phyloP scores from a whole-genome alignment of 2,113 vertebrate genomes.

The Pseudois nayaur region DNA sequence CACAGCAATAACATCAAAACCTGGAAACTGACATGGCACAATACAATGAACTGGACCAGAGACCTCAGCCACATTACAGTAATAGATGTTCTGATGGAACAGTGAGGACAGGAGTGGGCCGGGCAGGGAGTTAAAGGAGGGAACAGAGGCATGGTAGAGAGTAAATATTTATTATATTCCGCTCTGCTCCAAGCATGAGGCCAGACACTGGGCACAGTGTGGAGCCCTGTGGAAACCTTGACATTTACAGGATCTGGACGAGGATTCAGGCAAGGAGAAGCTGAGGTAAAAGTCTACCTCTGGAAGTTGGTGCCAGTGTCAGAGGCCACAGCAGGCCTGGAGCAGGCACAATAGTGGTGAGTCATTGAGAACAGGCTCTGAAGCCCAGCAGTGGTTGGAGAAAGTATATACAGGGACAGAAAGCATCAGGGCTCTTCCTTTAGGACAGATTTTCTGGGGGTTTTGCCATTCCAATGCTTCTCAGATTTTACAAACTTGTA shows the following conservation, averaged over 20 bases:
- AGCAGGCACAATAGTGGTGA: background rate
- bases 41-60: background rate
- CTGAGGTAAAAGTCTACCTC: background rate
- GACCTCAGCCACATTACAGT: background rate
- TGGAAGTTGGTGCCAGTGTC: background rate
- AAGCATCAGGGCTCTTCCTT: background rate
- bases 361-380: background rate
- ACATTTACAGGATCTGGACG: background rate
- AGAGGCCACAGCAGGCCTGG: background rate
- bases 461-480: background rate
- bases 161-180: background rate
- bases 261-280: background rate
- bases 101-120: no score
- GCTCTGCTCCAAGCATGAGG: accelerated
- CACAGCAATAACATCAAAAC: background rate
- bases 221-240: background rate
- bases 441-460: background rate
- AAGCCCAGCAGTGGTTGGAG: background rate
- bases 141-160: accelerated
- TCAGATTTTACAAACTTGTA: background rate
- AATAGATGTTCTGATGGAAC: background rate
- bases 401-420: background rate
- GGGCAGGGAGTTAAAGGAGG: background rate
- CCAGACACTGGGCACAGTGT: background rate
- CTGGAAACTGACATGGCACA: background rate